These are phyloP conservation scores for Drosophila azteca DNA, from an alignment of 1,140 invertebrate genomes.

Conservation along the genomic window DNA sequence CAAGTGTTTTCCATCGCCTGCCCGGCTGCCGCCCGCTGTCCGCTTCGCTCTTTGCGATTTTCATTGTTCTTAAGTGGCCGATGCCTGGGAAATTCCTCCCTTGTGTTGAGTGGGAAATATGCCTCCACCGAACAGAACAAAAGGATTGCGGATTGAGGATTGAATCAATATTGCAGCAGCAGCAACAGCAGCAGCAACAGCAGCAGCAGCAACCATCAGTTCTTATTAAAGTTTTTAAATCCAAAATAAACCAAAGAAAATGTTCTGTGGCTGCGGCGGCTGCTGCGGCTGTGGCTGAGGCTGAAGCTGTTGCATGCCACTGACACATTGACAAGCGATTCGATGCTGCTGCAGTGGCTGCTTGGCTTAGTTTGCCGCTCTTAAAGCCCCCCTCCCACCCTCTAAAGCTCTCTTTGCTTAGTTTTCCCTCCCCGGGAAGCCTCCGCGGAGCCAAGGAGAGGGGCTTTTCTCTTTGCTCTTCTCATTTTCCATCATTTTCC, in stretches of 20 bases:
- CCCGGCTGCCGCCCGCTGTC: slow-evolving; percentile 23
- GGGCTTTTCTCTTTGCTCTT: slow-evolving; percentile 59
- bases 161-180: slow-evolving; percentile 19
- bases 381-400: background rate
- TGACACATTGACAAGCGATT: slow-evolving; percentile 48
- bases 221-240: too few species aligned
- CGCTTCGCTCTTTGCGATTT: slow-evolving; percentile 24
- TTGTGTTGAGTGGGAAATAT: slow-evolving; percentile 12
- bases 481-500: slow-evolving; percentile 29
- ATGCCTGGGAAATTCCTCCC: slow-evolving; percentile 33
- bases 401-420: slow-evolving; percentile 26
- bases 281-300: too few species aligned
- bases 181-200: background rate
- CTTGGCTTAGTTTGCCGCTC: slow-evolving; percentile 7
- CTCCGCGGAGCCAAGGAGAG: too few species aligned
- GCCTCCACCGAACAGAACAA: background rate
- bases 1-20: slow-evolving; percentile 39
- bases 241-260: too few species aligned
- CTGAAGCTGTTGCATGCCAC: background rate
- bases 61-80: slow-evolving; percentile 64
- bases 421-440: too few species aligned
- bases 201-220: too few species aligned
- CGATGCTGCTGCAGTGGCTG: slow-evolving; percentile 38
- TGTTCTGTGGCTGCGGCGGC: too few species aligned
- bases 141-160: slow-evolving; percentile 3